A percentile compares a stretch with the other conserved stretches of the same genome.
Evolutionary conservation across 2,797 vertebrate species (phyloP).

Genomic region (Mus spretus): DNA sequence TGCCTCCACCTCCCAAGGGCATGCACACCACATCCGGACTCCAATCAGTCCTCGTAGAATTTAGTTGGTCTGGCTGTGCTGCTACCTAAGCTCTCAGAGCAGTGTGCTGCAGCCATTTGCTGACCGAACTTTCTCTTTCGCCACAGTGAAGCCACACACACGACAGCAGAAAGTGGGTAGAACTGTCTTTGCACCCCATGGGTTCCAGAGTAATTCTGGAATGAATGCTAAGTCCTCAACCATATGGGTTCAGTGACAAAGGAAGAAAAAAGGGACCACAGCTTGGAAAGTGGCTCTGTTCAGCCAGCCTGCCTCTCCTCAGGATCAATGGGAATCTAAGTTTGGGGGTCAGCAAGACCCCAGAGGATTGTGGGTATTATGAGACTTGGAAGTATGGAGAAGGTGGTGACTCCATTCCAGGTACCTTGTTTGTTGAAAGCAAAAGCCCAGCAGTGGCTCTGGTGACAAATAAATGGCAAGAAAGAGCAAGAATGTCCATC

Average conservation of each 20-base stretch:
- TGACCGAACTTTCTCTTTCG: background rate
- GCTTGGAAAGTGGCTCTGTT: background rate
- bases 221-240: background rate
- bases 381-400: background rate
- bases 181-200: background rate
- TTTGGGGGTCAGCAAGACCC: background rate
- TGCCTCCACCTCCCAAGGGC: background rate
- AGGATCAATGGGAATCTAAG: background rate
- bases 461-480: background rate
- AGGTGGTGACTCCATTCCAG: background rate
- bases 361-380: background rate
- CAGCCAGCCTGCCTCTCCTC: background rate
- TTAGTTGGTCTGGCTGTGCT: background rate
- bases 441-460: background rate
- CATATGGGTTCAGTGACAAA: background rate
- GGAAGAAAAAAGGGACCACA: background rate
- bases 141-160: background rate
- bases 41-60: rapidly evolving
- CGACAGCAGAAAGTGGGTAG: background rate
- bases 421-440: background rate
- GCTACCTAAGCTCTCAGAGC: rapidly evolving
- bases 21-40: background rate
- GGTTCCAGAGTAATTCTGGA: background rate
- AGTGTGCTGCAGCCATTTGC: too few relatives aligned
- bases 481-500: background rate